Conservation (phyloP, 2,797 vertebrate genomes). For the Cryptoprocta ferox region DNA sequence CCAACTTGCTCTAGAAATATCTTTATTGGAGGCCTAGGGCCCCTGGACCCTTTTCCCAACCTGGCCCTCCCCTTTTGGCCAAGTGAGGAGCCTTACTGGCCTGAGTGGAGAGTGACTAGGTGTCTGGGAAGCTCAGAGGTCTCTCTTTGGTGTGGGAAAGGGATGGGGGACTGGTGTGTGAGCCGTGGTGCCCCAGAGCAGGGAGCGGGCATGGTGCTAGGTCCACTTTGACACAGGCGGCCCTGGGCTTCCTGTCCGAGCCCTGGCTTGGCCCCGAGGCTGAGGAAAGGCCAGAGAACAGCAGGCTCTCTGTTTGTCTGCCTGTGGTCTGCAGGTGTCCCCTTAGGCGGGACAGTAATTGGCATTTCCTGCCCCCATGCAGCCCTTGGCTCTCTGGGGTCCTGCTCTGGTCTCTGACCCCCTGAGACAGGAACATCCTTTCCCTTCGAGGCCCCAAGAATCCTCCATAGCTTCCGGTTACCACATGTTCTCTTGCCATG, state of each 20-base stretch:
- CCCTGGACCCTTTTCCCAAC: background rate
- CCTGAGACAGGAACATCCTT: background rate
- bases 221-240: background rate
- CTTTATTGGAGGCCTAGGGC: background rate
- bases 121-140: background rate
- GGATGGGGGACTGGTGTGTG: too few species aligned
- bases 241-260: background rate
- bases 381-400: background rate
- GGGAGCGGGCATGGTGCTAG: background rate
- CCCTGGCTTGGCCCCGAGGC: background rate
- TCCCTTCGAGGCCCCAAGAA: background rate
- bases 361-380: background rate
- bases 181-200: background rate
- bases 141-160: background rate
- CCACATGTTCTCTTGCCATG: background rate
- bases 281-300: background rate
- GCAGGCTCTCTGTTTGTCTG: background rate
- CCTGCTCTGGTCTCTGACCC: conserved; percentile 18
- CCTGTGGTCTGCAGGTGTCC: background rate
- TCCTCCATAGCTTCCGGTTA: background rate
- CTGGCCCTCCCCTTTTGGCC: background rate
- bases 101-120: background rate
- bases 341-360: background rate
- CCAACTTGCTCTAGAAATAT: background rate
- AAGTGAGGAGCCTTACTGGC: background rate